Evolutionary conservation across 2,797 vertebrate genomes (phyloP).

Genomic region (Rhinella marina): DNA sequence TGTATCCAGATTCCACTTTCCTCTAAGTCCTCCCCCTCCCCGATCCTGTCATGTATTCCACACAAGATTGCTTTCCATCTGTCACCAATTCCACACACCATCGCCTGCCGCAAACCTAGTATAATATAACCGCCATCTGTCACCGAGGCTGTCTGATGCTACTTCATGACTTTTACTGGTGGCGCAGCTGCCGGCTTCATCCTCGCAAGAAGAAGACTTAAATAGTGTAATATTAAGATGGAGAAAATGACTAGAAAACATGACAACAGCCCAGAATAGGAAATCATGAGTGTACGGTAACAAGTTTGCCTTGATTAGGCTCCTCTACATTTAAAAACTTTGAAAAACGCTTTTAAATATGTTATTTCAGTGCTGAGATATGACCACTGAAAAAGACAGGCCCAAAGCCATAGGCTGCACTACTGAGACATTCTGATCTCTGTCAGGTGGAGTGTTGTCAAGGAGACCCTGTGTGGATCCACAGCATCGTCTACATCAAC

Average conservation of each 20-base stretch:
- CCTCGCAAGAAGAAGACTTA: background rate
- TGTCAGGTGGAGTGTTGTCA: background rate
- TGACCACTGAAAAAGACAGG: background rate
- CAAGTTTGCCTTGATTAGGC: background rate
- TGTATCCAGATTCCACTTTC: background rate
- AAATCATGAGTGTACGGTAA: background rate
- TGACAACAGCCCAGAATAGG: background rate
- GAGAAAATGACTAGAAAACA: background rate
- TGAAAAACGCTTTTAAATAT: background rate
- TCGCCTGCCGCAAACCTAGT: slow-evolving; percentile 27
- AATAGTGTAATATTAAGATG: background rate
- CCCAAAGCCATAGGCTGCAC: background rate
- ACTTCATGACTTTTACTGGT: slow-evolving; percentile 26
- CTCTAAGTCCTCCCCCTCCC: background rate
- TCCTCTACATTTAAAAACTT: no score
- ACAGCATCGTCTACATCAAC: background rate
- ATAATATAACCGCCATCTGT: slow-evolving; percentile 55
- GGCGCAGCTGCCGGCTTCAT: slow-evolving; percentile 19
- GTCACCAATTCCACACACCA: slow-evolving; percentile 48
- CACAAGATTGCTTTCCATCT: slow-evolving; percentile 58
- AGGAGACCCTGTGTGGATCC: background rate
- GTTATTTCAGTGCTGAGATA: no score
- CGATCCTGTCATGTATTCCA: slow-evolving; percentile 55
- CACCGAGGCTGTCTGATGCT: slow-evolving; percentile 18
- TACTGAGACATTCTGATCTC: background rate